Evolutionary conservation across 1,140 invertebrate species (phyloP), one percentile per base, ranked within the genome.

Genomic region (Platyscapa corneri): DNA sequence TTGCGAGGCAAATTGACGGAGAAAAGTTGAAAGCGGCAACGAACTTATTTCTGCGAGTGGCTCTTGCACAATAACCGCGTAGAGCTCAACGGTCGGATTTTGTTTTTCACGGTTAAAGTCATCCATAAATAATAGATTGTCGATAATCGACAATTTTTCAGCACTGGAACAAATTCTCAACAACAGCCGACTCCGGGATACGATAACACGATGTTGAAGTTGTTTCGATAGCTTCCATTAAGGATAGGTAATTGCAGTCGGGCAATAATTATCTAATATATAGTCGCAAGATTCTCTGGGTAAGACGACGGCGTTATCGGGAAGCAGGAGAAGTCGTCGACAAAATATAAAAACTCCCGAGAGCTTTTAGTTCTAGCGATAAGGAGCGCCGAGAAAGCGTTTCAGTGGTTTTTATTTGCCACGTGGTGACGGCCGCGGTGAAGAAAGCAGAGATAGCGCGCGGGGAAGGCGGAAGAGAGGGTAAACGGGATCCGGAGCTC

Each of bases 331-430:
- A 85, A 88, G 84, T 88, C 16, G 87, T 86, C 88, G 88, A 89
- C 70, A 85, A 88, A 92, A 91, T 92, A 91, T 90, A 92, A 92
- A 92, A 90, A 89, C 88, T 89, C 90, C 91, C 91, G 91, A 90
- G 87, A 92, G 90, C 91, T 92, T 92, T 92, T 91, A 92, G 90
- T 87, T 87, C 83, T 78, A 85, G 88, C 88, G 89, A 91, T 91
- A 91, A 90, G 16, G 37, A 67, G 65, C 88, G 88, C 88, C 90
- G 90, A 91, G 90, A 91, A 91, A 92, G 90, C 90, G 90, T 91
- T 91, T 91, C 90, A 90, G 88, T 89, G 89, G 89, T 91, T 92
- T 92, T 91, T 90, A 92, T 92, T 91, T 89, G 90, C 64, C 84
- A 82, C 42, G 78, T 82, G 87, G 87, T 84, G 86, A 80, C 74